Evolutionary conservation across 2,888 invertebrate genomes (phyloP), one percentile per base, ranked within the genome.

Genomic region (Cepaea hortensis): DNA sequence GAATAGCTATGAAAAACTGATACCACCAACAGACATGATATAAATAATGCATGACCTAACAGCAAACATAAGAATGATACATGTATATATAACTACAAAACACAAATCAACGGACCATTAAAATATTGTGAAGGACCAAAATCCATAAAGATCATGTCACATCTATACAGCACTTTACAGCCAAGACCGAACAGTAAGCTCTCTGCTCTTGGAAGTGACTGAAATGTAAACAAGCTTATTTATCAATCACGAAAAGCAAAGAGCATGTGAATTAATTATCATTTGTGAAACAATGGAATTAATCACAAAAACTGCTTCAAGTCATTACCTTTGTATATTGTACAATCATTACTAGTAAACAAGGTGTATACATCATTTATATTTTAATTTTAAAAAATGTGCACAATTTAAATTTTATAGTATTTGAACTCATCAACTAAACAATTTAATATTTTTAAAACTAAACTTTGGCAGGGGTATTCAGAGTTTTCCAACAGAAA

Each of bases 191-290:
- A 46, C n/a, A 11, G 76, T 65, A 50, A 65, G 68, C 20, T 72
- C 81, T 72, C 70, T 55, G 23, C 72, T 50, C 81, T 23, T 50
- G 50, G 81, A 23, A 23, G 72, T 55, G 55, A 62, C 81, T 82
- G 81, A 82, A 82, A 82, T 72, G 81, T 72, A 76, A 77, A 77
- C 68, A 84, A 35, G 65, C 50, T 68, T 46, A 65, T 84, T 76
- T 46, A 83, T 20, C 55, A 73, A 82, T 13, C 72, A 50, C 75
- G 35, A 46, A 61, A 62, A 73, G 62, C 20, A 35, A 23, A 75
- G 7, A 72, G 23, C 73, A 48, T 23, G 62, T 11, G 11, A 15
- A 20, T 18, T 23, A 23, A 23, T 23, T 61, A 3, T 3, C 5
- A 77, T 50, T 7, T 13, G 35, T 35, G 20, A 50, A 72, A 82